Percentiles rank a stretch among this genome's conserved stretches.
Evolutionary conservation across 2,797 vertebrate genomes (phyloP).

Genomic region (Sus cebifrons): DNA sequence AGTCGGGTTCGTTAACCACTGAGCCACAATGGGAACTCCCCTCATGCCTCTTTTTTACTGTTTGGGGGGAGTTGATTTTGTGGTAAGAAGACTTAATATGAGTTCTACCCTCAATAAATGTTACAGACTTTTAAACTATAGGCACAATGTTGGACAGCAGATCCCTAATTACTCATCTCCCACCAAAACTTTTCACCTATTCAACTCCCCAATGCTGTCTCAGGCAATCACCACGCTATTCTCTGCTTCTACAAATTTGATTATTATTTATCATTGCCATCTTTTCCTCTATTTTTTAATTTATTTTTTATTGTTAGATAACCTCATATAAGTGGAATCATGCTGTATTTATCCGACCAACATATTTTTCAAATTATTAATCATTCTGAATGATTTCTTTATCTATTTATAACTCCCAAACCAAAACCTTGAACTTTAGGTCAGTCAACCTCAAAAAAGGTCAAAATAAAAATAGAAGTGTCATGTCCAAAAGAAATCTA

Average conservation of each 20-base stretch:
- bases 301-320: not conserved
- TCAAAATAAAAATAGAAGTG: constrained; percentile 56
- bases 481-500: constrained; percentile 28
- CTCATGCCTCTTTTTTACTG: not conserved
- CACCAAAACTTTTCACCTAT: not conserved
- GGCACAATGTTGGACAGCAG: not conserved
- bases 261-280: not conserved
- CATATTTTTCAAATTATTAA: not conserved
- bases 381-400: constrained; percentile 15
- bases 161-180: not conserved
- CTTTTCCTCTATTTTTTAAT: too few species aligned
- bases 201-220: not conserved
- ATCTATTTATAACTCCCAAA: constrained; percentile 26
- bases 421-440: not conserved
- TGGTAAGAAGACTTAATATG: not conserved
- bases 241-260: not conserved
- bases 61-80: not conserved
- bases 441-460: constrained; percentile 40
- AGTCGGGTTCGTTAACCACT: too few species aligned
- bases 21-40: not conserved
- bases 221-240: not conserved
- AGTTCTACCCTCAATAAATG: not conserved
- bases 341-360: not conserved
- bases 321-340: not conserved
- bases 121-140: not conserved